Evolutionary conservation across 2,888 invertebrate genomes (phyloP).

Genomic region (Leptothorax acervorum): DNA sequence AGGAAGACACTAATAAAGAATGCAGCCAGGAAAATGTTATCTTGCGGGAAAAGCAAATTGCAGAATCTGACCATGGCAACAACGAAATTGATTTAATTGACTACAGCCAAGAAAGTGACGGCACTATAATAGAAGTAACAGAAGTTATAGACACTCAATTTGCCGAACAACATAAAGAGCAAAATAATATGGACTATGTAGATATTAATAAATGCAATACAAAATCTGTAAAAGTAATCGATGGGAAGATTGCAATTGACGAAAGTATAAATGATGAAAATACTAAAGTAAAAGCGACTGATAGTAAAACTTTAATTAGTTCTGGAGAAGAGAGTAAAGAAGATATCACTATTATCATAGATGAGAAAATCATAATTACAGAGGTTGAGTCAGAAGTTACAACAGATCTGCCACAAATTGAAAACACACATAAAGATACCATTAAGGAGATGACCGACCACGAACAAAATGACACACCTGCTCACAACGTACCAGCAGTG

Average conservation of each 20-base stretch:
- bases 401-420: not conserved
- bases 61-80: not conserved
- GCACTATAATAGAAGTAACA: slow-evolving; percentile 71
- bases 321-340: not conserved
- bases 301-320: not conserved
- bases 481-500: slow-evolving; percentile 11
- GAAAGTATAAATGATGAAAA: slow-evolving; percentile 26
- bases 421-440: not conserved
- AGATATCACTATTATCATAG: slow-evolving; percentile 24
- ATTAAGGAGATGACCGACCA: not conserved
- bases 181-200: not conserved
- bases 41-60: slow-evolving; percentile 25
- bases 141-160: slow-evolving; percentile 62
- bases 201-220: slow-evolving; percentile 26
- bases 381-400: not conserved
- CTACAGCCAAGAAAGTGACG: slow-evolving; percentile 59
- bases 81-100: slow-evolving; percentile 65
- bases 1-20: slow-evolving; percentile 40
- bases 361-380: slow-evolving; percentile 14
- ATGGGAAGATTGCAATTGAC: not conserved
- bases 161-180: slow-evolving; percentile 31
- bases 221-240: slow-evolving; percentile 9
- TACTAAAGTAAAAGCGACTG: not conserved
- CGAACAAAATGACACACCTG: slow-evolving; percentile 23
- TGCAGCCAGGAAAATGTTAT: slow-evolving; percentile 33